These are phyloP conservation scores for Crotophaga sulcirostris DNA, from an alignment of 2,113 vertebrate species.

Conservation along the genomic window DNA sequence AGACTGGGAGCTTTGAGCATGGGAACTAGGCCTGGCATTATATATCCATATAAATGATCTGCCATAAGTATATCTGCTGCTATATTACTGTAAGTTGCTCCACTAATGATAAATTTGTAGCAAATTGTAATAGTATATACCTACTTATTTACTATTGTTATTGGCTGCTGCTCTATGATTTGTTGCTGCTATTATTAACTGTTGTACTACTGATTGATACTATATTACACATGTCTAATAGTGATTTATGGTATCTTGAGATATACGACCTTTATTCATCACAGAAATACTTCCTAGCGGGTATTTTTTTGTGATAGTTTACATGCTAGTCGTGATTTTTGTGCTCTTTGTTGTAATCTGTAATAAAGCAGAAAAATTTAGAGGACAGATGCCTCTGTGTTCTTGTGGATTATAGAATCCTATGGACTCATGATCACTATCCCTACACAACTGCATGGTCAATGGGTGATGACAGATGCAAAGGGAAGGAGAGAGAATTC, in stretches of 20 bases:
- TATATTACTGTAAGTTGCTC: background rate
- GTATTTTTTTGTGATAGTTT: background rate
- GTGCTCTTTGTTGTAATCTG: background rate
- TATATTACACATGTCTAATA: background rate
- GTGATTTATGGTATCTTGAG: background rate
- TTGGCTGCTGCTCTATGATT: background rate
- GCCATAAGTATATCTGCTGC: background rate
- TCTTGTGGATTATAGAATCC: background rate
- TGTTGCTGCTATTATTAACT: background rate
- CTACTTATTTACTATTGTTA: background rate
- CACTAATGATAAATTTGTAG: background rate
- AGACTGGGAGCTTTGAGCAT: background rate
- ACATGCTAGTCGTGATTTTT: background rate
- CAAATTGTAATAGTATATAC: background rate
- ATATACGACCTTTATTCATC: background rate
- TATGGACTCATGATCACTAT: accelerated
- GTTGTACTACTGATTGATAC: background rate
- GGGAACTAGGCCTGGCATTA: background rate
- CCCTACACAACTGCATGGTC: background rate
- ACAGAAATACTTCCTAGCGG: background rate
- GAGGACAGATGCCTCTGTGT: background rate
- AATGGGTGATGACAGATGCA: background rate
- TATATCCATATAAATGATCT: background rate
- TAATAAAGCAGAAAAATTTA: background rate
- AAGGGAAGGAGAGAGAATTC: background rate